These are phyloP conservation scores for Drosophila fulvimacula DNA, from an alignment of 2,888 invertebrate genomes.

Conservation along the genomic window DNA sequence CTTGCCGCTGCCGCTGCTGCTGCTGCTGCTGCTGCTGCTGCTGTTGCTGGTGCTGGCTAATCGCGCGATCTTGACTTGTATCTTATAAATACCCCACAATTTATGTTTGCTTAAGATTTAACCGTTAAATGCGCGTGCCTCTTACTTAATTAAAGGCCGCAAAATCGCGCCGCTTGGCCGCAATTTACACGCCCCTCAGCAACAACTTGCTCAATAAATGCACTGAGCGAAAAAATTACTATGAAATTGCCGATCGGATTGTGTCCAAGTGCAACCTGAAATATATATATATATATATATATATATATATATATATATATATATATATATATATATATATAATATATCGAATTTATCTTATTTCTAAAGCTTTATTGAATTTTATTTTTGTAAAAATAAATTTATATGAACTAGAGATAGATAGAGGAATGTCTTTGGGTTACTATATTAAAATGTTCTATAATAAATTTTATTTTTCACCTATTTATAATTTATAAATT, in stretches of 20 bases:
- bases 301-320: too few relatives aligned
- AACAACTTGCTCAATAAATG: conserved; percentile 58
- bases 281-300: too few relatives aligned
- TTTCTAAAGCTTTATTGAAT: neutral
- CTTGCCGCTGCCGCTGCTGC: conserved; percentile 7
- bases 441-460: too few relatives aligned
- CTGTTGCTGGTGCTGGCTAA: conserved; percentile 45
- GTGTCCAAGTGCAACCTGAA: too few relatives aligned
- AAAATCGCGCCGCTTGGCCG: conserved; percentile 39
- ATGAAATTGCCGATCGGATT: too few relatives aligned
- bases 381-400: neutral
- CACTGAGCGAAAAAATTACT: conserved; percentile 10
- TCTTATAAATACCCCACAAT: conserved; percentile 75
- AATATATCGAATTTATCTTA: too few relatives aligned
- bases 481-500: too few relatives aligned
- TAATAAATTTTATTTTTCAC: too few relatives aligned
- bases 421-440: too few relatives aligned
- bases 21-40: conserved; percentile 1
- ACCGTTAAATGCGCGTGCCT: conserved; percentile 71
- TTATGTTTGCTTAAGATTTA: conserved; percentile 70
- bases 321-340: too few relatives aligned
- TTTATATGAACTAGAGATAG: neutral
- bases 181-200: conserved; percentile 62
- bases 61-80: conserved; percentile 67
- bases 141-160: conserved; percentile 39